Percentiles rank a stretch among this genome's conserved stretches.
These are phyloP conservation scores for Geococcyx californianus DNA, from an alignment of 2,113 vertebrate genomes.

Conservation along the genomic window DNA sequence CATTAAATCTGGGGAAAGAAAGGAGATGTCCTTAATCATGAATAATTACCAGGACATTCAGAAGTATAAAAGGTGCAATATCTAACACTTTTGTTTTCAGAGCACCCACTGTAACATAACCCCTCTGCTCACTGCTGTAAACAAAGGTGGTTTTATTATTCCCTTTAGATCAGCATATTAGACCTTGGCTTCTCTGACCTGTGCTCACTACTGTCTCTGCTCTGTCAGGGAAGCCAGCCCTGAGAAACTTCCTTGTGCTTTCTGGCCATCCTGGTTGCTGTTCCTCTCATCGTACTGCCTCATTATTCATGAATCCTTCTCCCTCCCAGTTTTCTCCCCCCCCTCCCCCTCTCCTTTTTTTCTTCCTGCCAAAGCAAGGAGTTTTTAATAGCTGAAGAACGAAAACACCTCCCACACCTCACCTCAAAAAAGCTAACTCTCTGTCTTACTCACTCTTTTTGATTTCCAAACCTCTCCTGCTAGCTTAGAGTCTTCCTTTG, in stretches of 20 bases:
- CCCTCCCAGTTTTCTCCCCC: neutral
- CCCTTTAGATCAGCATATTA: neutral
- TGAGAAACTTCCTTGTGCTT: neutral
- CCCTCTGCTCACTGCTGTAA: neutral
- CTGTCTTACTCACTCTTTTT: slow-evolving; percentile 53
- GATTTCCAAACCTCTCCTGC: slow-evolving; percentile 36
- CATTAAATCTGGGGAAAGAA: neutral
- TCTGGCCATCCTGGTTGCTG: neutral
- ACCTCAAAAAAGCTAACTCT: slow-evolving; percentile 58
- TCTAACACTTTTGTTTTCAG: neutral
- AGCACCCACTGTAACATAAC: neutral
- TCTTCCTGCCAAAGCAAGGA: slow-evolving; percentile 26
- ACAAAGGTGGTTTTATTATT: neutral
- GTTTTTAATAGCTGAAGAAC: slow-evolving; percentile 65
- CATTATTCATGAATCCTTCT: slow-evolving; percentile 35
- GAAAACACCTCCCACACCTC: slow-evolving; percentile 49
- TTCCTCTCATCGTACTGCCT: neutral
- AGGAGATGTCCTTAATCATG: neutral
- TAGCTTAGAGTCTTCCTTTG: slow-evolving; percentile 40
- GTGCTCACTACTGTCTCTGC: neutral
- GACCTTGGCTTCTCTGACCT: neutral
- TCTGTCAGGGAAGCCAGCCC: neutral
- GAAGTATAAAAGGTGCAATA: neutral
- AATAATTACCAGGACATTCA: neutral
- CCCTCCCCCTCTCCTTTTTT: neutral